phyloP scores from a whole-genome alignment of 2,888 invertebrate species.

The Xestia ashworthii region DNA sequence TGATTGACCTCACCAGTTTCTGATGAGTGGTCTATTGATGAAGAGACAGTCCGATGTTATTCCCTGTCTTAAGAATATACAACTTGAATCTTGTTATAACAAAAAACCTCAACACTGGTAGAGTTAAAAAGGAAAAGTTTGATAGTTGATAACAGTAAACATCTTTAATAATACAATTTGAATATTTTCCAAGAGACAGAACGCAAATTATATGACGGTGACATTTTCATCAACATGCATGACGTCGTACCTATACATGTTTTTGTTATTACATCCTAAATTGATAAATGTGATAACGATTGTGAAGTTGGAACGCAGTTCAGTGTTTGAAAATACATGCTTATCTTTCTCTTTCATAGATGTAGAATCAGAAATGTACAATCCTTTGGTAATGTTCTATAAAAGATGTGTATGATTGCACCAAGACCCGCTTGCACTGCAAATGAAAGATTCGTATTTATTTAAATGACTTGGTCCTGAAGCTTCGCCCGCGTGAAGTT shows the following conservation, averaged over 20 bases:
- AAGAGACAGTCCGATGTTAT: not conserved
- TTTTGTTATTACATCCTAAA: slow-evolving; percentile 53
- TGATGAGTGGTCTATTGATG: not conserved
- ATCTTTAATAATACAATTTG: not conserved
- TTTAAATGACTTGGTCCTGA: too few species aligned
- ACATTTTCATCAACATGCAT: slow-evolving; percentile 35
- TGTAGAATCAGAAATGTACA: too few species aligned
- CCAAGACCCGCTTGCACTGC: not conserved
- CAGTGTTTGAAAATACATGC: slow-evolving; percentile 12
- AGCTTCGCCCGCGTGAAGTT: too few species aligned
- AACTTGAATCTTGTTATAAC: not conserved
- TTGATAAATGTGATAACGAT: slow-evolving; percentile 47
- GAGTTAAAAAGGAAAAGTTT: not conserved
- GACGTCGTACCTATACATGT: slow-evolving; percentile 21
- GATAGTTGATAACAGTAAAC: slow-evolving; percentile 1
- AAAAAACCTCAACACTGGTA: not conserved
- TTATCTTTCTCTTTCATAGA: slow-evolving; percentile 16
- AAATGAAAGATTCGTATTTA: not conserved
- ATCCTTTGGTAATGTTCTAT: not conserved
- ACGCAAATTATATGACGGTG: slow-evolving; percentile 38
- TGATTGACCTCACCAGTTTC: not conserved
- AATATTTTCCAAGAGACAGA: slow-evolving; percentile 13
- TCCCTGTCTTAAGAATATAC: not conserved
- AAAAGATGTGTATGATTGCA: not conserved
- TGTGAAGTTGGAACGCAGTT: slow-evolving; percentile 14